A percentile compares a stretch with the other conserved stretches of the same genome.
phyloP scores from a whole-genome alignment of 2,113 vertebrate genomes.

The Callionymus lyra region DNA sequence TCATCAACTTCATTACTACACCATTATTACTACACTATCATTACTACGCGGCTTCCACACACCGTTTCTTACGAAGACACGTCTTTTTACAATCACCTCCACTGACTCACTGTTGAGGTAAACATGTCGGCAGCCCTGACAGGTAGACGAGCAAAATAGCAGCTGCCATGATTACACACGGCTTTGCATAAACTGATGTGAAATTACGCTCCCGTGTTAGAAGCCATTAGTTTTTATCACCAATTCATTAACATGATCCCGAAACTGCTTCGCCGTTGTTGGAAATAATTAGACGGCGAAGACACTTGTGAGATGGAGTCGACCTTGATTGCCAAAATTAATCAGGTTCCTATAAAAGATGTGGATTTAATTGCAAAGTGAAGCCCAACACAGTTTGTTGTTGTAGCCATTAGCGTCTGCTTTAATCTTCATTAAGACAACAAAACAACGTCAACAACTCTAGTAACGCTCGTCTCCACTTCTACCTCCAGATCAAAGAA shows the following conservation, averaged over 20 bases:
- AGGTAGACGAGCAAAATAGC: conserved; percentile 9
- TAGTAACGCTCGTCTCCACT: too few relatives aligned
- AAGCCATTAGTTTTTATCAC: conserved; percentile 18
- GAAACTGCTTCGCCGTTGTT: conserved; percentile 14
- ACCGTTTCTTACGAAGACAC: too few relatives aligned
- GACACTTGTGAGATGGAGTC: conserved; percentile 35
- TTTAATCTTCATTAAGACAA: conserved; percentile 38
- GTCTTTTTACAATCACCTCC: conserved; percentile 1
- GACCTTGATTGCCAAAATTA: conserved; percentile 44
- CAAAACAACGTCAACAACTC: conserved; percentile 6
- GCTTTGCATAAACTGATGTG: conserved; percentile 7
- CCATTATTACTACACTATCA: too few relatives aligned
- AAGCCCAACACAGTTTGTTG: conserved; percentile 27
- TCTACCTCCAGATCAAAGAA: too few relatives aligned
- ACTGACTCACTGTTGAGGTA: conserved; percentile 28
- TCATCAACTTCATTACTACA: too few relatives aligned
- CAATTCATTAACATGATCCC: conserved; percentile 15
- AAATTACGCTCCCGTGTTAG: conserved; percentile 4
- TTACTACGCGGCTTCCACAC: too few relatives aligned
- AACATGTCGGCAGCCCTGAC: conserved; percentile 50
- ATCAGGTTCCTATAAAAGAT: conserved; percentile 44
- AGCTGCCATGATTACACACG: conserved; percentile 10
- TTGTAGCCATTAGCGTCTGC: conserved; percentile 35
- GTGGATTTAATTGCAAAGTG: conserved; percentile 24
- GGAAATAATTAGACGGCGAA: conserved; percentile 31